These are phyloP conservation scores for Malurus cyaneus DNA, from an alignment of 2,113 vertebrate genomes.

Conservation along the genomic window DNA sequence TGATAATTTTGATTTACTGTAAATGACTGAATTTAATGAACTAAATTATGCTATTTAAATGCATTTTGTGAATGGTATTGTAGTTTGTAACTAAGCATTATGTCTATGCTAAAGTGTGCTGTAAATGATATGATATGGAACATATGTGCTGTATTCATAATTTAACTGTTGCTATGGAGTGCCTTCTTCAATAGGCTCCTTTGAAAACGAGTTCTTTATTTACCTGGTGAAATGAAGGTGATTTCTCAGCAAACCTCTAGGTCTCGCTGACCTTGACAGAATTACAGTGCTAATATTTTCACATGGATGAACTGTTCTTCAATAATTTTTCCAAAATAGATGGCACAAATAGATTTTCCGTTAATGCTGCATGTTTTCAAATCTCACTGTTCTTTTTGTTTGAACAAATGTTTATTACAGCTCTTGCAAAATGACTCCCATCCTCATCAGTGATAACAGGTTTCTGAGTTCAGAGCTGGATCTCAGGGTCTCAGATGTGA, in stretches of 20 bases:
- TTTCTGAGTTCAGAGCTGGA: background rate
- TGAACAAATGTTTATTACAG: constrained; percentile 71
- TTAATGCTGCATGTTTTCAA: constrained; percentile 64
- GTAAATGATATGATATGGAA: constrained; percentile 84
- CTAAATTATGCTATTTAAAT: constrained; percentile 84
- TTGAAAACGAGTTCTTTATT: constrained; percentile 77
- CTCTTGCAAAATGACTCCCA: constrained; percentile 46
- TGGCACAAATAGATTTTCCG: constrained; percentile 70
- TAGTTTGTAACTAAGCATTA: constrained; percentile 78
- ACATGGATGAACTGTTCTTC: constrained; percentile 76
- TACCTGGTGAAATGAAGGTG: constrained; percentile 79
- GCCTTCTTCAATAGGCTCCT: constrained; percentile 69
- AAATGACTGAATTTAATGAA: constrained; percentile 82
- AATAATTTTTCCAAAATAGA: constrained; percentile 76
- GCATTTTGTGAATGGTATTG: constrained; percentile 82
- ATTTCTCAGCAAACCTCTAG: constrained; percentile 80
- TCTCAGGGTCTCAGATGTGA: background rate
- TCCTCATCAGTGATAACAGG: background rate
- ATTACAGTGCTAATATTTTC: constrained; percentile 82
- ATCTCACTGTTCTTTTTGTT: constrained; percentile 61
- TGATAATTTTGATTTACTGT: constrained; percentile 82
- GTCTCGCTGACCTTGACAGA: constrained; percentile 80
- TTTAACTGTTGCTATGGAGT: constrained; percentile 79
- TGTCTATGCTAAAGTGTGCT: constrained; percentile 81
- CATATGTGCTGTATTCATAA: constrained; percentile 81